A percentile compares a stretch with the other conserved stretches of the same genome.
These are phyloP conservation scores for Taeniopygia guttata DNA, from an alignment of 2,797 vertebrate species.

Conservation along the genomic window DNA sequence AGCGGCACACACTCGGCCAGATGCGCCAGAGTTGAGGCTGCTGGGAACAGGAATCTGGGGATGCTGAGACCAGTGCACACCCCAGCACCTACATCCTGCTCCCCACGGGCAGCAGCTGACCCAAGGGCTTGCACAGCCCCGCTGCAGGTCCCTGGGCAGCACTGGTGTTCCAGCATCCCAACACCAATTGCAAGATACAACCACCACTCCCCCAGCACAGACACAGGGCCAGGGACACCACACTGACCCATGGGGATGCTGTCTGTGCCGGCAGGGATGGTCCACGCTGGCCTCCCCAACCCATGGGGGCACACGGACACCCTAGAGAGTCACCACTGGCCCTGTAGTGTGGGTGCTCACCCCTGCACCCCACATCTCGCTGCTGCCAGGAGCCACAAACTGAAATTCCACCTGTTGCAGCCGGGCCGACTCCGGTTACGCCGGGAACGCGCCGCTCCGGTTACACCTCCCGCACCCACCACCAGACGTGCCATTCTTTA, in stretches of 20 bases:
- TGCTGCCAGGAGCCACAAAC: neutral
- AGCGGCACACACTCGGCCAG: neutral
- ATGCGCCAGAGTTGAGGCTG: neutral
- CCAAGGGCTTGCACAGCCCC: neutral
- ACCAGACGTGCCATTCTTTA: conserved; percentile 43
- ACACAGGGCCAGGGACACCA: neutral
- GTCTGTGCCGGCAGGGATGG: fast-evolving
- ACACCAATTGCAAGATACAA: neutral
- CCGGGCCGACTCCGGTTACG: conserved; percentile 50
- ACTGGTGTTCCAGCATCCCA: fast-evolving
- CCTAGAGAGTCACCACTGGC: fast-evolving
- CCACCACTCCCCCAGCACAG: fast-evolving
- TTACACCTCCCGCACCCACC: conserved; percentile 35
- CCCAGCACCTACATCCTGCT: neutral
- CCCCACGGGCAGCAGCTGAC: fast-evolving
- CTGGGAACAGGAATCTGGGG: neutral
- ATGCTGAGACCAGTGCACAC: fast-evolving
- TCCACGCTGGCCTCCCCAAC: neutral
- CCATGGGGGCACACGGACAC: fast-evolving
- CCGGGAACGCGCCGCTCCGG: conserved; percentile 43
- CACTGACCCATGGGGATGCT: fast-evolving
- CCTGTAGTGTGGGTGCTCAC: neutral
- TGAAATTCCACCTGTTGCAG: conserved; percentile 70
- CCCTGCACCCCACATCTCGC: neutral
- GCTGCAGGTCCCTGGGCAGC: fast-evolving